A percentile compares a stretch with the other conserved stretches of the same genome.
These are phyloP conservation scores for Nemoura dubitans DNA, from an alignment of 2,888 invertebrate species.

Conservation along the genomic window DNA sequence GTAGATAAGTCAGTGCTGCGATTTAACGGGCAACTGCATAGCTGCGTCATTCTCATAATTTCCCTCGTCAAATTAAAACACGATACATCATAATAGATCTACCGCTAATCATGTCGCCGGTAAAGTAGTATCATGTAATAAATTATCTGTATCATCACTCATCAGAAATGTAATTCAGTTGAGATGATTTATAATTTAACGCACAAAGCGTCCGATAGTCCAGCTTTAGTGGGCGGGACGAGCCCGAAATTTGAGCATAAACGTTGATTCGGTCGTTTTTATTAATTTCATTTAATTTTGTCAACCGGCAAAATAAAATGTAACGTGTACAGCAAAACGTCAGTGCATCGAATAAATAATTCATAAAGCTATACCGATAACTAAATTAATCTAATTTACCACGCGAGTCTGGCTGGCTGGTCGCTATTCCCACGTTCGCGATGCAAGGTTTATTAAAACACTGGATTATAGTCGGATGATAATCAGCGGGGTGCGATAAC, in stretches of 20 bases:
- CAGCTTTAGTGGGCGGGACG: neutral
- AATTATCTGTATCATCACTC: slow-evolving; percentile 12
- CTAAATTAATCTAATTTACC: neutral
- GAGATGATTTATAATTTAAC: neutral
- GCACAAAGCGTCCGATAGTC: neutral
- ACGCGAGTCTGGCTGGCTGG: neutral
- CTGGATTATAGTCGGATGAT: neutral
- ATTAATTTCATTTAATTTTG: neutral
- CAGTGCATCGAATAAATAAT: slow-evolving; percentile 12
- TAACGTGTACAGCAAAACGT: neutral
- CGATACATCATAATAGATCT: neutral
- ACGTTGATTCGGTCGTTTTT: neutral
- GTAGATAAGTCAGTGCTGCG: neutral
- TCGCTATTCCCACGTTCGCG: neutral
- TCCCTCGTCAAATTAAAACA: neutral
- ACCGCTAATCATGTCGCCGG: neutral
- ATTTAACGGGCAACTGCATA: neutral
- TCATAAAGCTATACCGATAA: neutral
- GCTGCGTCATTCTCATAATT: neutral
- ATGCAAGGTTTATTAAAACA: neutral
- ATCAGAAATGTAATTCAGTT: neutral
- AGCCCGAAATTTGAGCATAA: neutral
- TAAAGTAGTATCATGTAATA: neutral
- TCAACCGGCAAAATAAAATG: neutral
- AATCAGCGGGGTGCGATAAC: slow-evolving; percentile 26